Base-by-base conservation (phyloP, 2,797 vertebrate genomes). In the Alfaro cultratus region DNA sequence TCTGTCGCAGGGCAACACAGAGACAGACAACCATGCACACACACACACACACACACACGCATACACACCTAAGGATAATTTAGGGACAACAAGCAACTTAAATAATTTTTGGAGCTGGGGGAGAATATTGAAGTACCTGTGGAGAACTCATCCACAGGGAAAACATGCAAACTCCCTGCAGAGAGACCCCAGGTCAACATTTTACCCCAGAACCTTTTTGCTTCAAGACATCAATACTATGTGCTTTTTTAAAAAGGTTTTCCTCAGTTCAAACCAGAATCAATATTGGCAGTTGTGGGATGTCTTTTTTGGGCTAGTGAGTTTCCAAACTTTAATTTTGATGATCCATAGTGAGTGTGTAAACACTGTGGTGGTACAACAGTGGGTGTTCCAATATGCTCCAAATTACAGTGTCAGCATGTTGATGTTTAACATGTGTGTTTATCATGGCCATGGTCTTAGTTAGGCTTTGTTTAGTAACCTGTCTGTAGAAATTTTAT, bases 261-360 rank as follows among this genome's bases (percentile, higher is more conserved):
- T 26, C 23, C 12, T 74, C 49, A 23, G 53, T 55, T n/a, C 49
- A 51, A 51, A 51, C 49, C 21, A 21, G 31, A 76, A 62, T 76
- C 21, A 76, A 18, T 62, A 76, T 76, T 76, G 74, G 74, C 74
- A 76, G 41, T 41, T 62, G 74, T 3, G n/a, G 55, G 57, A 31
- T 62, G 18, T 31, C 5, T 76, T 76, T 62, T 18, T 76, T 57
- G 74, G 41, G 45, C 57, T 62, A 76, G 41, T 29, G 31, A 76
- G 57, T 74, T 83, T 76, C 74, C 39, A 76, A 62, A 81, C 34
- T 75, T 70, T 26, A 71, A 78, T 75, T 51, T 45, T 34, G 15
- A 76, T 80, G 47, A 76, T 39, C 71, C 70, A 76, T 76, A 72
- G 73, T 84, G 16, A 41, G 71, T 80, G 75, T 77, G 64, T 77